Evolutionary conservation across 2,113 vertebrate genomes (phyloP).

Genomic region (Lipophrys pholis): DNA sequence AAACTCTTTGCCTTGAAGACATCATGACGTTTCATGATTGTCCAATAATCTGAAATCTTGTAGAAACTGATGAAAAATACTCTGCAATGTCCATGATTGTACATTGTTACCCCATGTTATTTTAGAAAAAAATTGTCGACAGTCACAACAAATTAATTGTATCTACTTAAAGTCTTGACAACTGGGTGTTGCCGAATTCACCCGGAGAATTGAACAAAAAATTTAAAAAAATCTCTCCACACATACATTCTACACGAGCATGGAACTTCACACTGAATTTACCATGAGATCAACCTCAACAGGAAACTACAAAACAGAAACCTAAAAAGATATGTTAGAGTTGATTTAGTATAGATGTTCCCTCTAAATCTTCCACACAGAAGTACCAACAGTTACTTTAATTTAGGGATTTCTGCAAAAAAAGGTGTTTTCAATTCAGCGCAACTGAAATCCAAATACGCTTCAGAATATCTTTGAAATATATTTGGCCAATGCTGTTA

Average conservation of each 20-base stretch:
- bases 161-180: not conserved
- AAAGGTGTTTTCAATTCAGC: not conserved
- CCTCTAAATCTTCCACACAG: not conserved
- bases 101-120: slow-evolving; percentile 17
- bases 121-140: slow-evolving; percentile 12
- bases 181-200: not conserved
- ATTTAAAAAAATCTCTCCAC: no score
- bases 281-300: not conserved
- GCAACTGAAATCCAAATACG: not conserved
- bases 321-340: slow-evolving; percentile 26
- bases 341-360: not conserved
- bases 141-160: slow-evolving; percentile 28
- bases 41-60: slow-evolving; percentile 8
- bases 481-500: not conserved
- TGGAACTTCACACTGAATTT: not conserved
- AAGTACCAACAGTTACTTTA: not conserved
- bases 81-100: slow-evolving; percentile 10
- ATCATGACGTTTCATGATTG: slow-evolving; percentile 2
- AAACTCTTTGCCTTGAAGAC: slow-evolving; percentile 33
- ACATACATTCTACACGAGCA: not conserved
- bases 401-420: no score
- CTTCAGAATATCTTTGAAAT: not conserved
- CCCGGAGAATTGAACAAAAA: no score
- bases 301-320: not conserved
- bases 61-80: not conserved